These are phyloP conservation scores for Stegodyphus dumicola DNA, from an alignment of 1,140 invertebrate species.

Conservation along the genomic window DNA sequence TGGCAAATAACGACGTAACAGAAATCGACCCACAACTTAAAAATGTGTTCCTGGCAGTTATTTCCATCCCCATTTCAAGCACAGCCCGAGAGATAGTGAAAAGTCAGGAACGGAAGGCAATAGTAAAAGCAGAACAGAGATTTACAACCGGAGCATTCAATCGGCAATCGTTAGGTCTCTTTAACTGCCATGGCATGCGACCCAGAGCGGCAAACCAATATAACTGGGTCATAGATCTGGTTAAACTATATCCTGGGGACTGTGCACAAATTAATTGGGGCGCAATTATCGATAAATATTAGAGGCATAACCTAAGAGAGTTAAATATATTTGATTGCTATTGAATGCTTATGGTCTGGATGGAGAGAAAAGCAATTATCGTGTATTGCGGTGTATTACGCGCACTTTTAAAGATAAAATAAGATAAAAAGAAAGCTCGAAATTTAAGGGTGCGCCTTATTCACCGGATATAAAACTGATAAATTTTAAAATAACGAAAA, in stretches of 20 bases:
- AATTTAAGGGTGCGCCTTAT: too few relatives aligned
- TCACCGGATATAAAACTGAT: too few relatives aligned
- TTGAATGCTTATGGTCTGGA: too few relatives aligned
- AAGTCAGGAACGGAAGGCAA: constrained; percentile 21
- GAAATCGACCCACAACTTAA: constrained; percentile 41
- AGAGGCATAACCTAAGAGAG: not conserved
- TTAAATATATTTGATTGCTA: too few relatives aligned
- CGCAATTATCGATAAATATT: too few relatives aligned
- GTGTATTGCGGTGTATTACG: too few relatives aligned
- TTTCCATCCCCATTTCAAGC: constrained; percentile 12
- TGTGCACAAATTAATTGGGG: too few relatives aligned
- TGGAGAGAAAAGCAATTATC: too few relatives aligned
- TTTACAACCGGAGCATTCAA: constrained; percentile 40
- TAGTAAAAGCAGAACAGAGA: constrained; percentile 25
- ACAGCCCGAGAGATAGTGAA: constrained; percentile 23
- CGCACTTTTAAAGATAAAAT: too few relatives aligned
- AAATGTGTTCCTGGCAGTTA: constrained; percentile 9
- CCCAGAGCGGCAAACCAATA: constrained; percentile 37
- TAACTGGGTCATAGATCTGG: constrained; percentile 40
- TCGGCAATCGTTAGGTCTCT: constrained; percentile 47
- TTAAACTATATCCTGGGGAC: too few relatives aligned
- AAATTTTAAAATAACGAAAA: too few relatives aligned
- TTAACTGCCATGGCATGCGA: constrained; percentile 31
- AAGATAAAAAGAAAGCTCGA: too few relatives aligned
- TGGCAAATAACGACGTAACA: constrained; percentile 17